Evolutionary conservation across 1,140 invertebrate species (phyloP), one percentile per base, ranked within the genome.

Genomic region (Pemphigus obesinymphae): DNA sequence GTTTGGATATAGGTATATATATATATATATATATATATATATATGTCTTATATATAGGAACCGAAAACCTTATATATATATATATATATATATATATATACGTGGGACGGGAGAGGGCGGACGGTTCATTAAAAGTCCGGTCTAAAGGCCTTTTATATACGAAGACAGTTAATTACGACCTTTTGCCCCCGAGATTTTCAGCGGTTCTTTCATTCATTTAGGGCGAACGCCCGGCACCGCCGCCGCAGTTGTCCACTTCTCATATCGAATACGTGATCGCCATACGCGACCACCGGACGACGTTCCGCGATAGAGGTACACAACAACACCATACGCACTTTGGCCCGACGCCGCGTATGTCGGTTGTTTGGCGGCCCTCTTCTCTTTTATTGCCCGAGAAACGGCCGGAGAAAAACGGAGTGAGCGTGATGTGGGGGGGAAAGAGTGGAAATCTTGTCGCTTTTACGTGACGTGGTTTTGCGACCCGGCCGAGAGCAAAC

Each of bases 121-220:
- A 34, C n/a, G 55, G 53, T 80, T 80, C 76, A 80, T 80, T 80
- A 80, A 80, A 63, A 63, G 76, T 80, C 76, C 76, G 37, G 53
- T 26, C 50, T 50, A 34, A 45, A 80, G 76, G 26, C 37, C 75
- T 55, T 78, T 80, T 80, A n/a, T 45, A 80, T 80, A 63, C 10
- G 76, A 80, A 80, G 55, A 80, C 76, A 80, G 76, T 80, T 80
- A 80, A 80, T 80, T 80, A 80, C 76, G 76, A 80, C 76, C 55
- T 61, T 80, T 80, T 7, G 76, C 50, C 76, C 76, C 76, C 76
- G 76, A 80, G 76, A 80, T 80, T 80, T 80, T 80, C 76, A 55
- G 40, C 23, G 76, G 76, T 80, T 63, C 76, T 80, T 80, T 80
- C 76, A 80, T 80, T 80, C 76, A 80, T 80, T 80, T 80, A 63